Percentiles rank a stretch among this genome's conserved stretches.
Conservation (phyloP, 2,113 vertebrate species). For the Zosterops pallidus region DNA sequence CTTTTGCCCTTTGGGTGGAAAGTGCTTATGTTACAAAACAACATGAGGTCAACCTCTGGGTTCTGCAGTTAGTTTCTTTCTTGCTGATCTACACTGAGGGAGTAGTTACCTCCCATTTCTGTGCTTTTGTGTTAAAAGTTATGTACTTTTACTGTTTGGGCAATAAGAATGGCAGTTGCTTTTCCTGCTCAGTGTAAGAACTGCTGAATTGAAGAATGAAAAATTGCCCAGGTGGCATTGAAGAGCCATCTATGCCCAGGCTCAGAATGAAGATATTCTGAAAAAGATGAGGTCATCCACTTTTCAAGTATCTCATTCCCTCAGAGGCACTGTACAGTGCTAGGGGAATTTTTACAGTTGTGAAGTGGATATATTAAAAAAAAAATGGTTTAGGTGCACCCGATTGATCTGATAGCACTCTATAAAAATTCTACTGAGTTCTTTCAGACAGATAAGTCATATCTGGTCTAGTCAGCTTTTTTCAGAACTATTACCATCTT, state of each 20-base stretch:
- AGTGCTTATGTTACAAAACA: constrained; percentile 75
- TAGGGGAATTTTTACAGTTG: background rate
- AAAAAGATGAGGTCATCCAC: background rate
- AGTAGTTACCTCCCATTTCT: background rate
- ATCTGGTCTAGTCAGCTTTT: background rate
- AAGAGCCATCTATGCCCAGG: background rate
- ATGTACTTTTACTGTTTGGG: background rate
- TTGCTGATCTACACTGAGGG: background rate
- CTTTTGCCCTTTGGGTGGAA: constrained; percentile 69
- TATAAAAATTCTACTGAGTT: background rate
- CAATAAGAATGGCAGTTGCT: background rate
- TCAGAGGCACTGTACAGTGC: background rate
- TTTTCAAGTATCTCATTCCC: background rate
- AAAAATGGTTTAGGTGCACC: background rate
- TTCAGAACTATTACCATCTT: background rate
- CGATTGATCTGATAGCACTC: background rate
- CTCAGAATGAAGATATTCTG: background rate
- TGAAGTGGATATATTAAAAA: background rate
- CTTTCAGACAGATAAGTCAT: background rate
- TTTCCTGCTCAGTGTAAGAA: background rate
- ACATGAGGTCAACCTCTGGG: constrained; percentile 24
- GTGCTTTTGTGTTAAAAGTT: background rate
- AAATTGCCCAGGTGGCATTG: background rate
- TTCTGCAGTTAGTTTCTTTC: constrained; percentile 24
- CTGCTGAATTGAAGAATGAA: background rate